Evolutionary conservation across 2,113 vertebrate species (phyloP), one percentile per base, ranked within the genome.

Genomic region (Corynorhinus townsendii): DNA sequence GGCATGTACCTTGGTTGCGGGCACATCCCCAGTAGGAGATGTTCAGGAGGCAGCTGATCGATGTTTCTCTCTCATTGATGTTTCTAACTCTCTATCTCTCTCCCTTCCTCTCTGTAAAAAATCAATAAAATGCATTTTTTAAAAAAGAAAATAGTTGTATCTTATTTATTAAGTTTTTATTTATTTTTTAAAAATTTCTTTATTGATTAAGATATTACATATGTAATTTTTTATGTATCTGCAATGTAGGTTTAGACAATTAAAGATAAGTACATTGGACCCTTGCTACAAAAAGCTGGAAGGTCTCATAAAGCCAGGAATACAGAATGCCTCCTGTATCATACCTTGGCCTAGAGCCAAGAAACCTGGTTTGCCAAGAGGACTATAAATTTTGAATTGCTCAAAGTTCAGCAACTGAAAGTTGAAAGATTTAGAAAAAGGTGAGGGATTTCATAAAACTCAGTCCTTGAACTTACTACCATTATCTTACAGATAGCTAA

Each of bases 331-430:
- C 66, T 87, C 22, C 15, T 69, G 17, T 71, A 43, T 56, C 66
- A 6, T 20, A n/a, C 2, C 59, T 62, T 62, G 59, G 9, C 16
- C 54, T 4, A 30, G 19, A 82, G 86, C 33, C 59, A 88, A 93
- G 86, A 93, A 94, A 66, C 16, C n/a, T 33, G 20, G 59, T 69
- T 91, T 84, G 62, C 28, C 49, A 89, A 80, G 15, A 93, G 11
- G 28, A 69, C 15, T 80, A 11, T 86, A 59, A 86, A 86, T 66
- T 28, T 47, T 0, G 17, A 89, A 30, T 8, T 82, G 64, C 75
- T 93, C 64, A 47, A 91, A 76, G 86, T 96, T 79, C 64, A 77
- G 90, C 56, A 95, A 86, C n/a, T 14, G 62, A 86, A 89, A 80
- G 11, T 38, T 54, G 26, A 71, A 84, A 87, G 76, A 73, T 35